These are phyloP conservation scores for Drosophila obscura DNA, from an alignment of 1,140 invertebrate species.

Conservation along the genomic window DNA sequence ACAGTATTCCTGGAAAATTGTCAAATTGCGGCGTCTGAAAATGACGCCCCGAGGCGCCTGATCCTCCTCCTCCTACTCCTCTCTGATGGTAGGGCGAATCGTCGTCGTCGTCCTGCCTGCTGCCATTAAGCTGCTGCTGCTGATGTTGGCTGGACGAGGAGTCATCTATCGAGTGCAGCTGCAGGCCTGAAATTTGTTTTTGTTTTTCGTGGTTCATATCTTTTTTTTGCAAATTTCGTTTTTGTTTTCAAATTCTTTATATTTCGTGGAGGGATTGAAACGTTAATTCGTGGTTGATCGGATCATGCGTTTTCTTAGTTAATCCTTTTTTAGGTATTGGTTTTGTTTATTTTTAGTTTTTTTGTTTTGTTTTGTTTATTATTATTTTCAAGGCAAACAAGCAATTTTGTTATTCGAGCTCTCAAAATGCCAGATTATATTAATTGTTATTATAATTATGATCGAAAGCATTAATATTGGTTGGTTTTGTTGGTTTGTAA, in stretches of 20 bases:
- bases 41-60: constrained; percentile 28
- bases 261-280: constrained; percentile 9
- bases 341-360: constrained; percentile 9
- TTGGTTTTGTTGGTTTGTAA: constrained; percentile 30
- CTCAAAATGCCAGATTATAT: constrained; percentile 60
- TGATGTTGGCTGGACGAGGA: constrained; percentile 48
- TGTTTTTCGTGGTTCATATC: constrained; percentile 65
- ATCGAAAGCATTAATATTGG: constrained; percentile 51
- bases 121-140: constrained; percentile 47
- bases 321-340: constrained; percentile 34
- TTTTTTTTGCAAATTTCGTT: constrained; percentile 25
- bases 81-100: constrained; percentile 49
- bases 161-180: constrained; percentile 47
- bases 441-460: constrained; percentile 34
- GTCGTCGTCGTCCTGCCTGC: constrained; percentile 53
- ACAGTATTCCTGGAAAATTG: constrained; percentile 53
- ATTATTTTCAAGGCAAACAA: constrained; percentile 64
- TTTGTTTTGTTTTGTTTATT: constrained; percentile 22
- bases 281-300: constrained; percentile 41
- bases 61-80: constrained; percentile 15
- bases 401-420: constrained; percentile 64
- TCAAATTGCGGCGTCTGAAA: constrained; percentile 66
- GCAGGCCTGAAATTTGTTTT: constrained; percentile 80
- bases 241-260: constrained; percentile 2
- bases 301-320: constrained; percentile 58